Conservation (phyloP, 92 coral and sea anemone species). For the Porites divaricata region DNA sequence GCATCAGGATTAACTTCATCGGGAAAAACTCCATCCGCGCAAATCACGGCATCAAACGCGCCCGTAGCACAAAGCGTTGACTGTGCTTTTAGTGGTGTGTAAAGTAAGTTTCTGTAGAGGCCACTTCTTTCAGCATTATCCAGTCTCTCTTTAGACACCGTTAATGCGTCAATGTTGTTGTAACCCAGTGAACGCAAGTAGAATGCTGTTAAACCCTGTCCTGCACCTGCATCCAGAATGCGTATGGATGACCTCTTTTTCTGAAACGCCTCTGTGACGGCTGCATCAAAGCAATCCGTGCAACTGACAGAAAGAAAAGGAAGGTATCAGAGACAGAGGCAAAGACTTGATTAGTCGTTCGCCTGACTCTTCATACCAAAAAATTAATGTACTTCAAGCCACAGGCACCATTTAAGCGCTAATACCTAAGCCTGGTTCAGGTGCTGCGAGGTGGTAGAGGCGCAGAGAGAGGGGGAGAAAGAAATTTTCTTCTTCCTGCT, state of each 20-base stretch:
- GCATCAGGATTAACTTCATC: conserved; percentile 54
- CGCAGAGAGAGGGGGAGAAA: no score
- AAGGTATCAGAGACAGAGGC: no score
- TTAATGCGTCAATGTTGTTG: conserved; percentile 55
- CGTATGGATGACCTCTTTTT: conserved; percentile 34
- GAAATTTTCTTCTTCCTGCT: no score
- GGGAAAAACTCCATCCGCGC: conserved; percentile 55
- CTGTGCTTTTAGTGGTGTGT: conserved; percentile 49
- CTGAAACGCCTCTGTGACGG: conserved; percentile 27
- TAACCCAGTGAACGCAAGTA: conserved; percentile 57
- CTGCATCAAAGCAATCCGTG: conserved; percentile 44
- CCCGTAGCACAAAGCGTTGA: conserved; percentile 51
- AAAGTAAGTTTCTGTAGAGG: conserved; percentile 50
- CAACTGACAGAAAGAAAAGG: not conserved
- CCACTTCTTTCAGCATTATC: conserved; percentile 53
- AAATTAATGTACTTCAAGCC: no score
- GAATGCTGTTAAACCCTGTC: conserved; percentile 42
- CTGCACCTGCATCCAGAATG: conserved; percentile 50
- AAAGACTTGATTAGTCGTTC: no score
- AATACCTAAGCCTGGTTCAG: no score
- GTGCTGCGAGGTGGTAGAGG: no score
- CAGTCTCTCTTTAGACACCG: conserved; percentile 56
- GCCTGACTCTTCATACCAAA: no score
- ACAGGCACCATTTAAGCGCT: no score
- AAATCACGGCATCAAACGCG: conserved; percentile 58